Evolutionary conservation across 2,113 vertebrate genomes (phyloP).

Genomic region (Dromas ardeola): DNA sequence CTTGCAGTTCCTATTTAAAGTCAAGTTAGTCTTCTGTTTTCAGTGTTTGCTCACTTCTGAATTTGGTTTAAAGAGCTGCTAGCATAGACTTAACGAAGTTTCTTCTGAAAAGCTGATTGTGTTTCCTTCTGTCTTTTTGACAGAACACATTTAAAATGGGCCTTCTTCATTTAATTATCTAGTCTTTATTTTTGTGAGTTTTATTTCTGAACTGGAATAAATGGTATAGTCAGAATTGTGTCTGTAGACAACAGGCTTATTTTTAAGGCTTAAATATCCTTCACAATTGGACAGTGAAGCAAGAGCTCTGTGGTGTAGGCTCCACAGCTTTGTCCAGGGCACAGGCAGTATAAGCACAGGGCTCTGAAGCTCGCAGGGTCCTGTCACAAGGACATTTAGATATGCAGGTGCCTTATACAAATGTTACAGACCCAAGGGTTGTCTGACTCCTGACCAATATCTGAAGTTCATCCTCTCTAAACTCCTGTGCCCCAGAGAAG

Average conservation of each 20-base stretch:
- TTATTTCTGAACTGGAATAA: conserved; percentile 4
- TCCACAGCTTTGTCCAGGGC: not conserved
- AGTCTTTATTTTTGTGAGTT: conserved; percentile 23
- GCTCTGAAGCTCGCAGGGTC: not conserved
- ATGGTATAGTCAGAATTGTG: not conserved
- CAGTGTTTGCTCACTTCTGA: not conserved
- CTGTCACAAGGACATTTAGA: not conserved
- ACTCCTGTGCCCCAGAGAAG: not conserved
- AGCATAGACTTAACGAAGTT: conserved; percentile 19
- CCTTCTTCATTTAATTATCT: conserved; percentile 48
- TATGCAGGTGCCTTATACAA: not conserved
- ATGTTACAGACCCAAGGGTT: fast-evolving
- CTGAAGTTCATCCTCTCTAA: not conserved
- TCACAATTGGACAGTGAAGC: not conserved
- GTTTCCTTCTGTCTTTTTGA: conserved; percentile 42
- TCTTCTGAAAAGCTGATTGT: conserved; percentile 27
- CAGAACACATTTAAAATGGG: conserved; percentile 51
- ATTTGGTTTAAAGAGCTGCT: conserved; percentile 43
- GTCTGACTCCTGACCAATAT: not conserved
- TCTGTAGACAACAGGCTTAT: not conserved
- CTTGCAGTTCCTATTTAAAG: conserved; percentile 6
- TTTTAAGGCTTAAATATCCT: not conserved
- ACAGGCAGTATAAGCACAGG: fast-evolving
- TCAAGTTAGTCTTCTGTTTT: not conserved
- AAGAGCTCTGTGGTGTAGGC: not conserved